Percentiles rank a stretch among this genome's conserved stretches.
These are phyloP conservation scores for Idris sp. DNA, from an alignment of 1,140 invertebrate species.

Conservation along the genomic window DNA sequence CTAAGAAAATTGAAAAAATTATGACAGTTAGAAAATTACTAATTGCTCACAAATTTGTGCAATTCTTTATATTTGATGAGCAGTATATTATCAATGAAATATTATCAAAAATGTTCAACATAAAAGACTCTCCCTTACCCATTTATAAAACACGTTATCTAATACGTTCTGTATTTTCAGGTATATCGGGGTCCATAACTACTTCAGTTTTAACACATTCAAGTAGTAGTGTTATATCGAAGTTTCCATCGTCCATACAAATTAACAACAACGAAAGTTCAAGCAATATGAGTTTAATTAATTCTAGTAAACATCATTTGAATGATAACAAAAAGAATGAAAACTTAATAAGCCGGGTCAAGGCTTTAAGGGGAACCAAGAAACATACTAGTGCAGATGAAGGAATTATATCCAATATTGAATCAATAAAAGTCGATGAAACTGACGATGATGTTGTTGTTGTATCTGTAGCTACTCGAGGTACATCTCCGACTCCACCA, in stretches of 20 bases:
- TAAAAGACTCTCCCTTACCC: no score
- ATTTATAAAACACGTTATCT: not conserved
- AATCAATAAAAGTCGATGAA: constrained; percentile 26
- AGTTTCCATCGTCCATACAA: constrained; percentile 11
- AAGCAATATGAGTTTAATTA: constrained; percentile 31
- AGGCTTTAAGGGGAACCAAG: constrained; percentile 12
- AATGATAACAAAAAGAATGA: constrained; percentile 45
- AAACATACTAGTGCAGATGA: constrained; percentile 42
- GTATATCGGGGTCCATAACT: constrained; percentile 15
- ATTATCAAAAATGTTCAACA: no score
- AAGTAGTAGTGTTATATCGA: constrained; percentile 17
- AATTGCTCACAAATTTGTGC: no score
- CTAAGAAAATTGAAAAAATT: no score
- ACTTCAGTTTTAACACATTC: constrained; percentile 6
- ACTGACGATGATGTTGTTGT: constrained; percentile 75
- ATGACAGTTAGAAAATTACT: no score
- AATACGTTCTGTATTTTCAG: constrained; percentile 19
- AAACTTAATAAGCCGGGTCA: constrained; percentile 1
- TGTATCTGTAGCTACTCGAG: constrained; percentile 83
- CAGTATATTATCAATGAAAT: no score
- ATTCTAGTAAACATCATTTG: constrained; percentile 30
- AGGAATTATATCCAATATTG: constrained; percentile 21
- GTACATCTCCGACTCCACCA: constrained; percentile 86
- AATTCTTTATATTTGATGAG: no score
- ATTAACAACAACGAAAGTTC: constrained; percentile 14